These are phyloP conservation scores for Pocillopora verrucosa DNA, from an alignment of 64 coral and sea anemone genomes.

Conservation along the genomic window DNA sequence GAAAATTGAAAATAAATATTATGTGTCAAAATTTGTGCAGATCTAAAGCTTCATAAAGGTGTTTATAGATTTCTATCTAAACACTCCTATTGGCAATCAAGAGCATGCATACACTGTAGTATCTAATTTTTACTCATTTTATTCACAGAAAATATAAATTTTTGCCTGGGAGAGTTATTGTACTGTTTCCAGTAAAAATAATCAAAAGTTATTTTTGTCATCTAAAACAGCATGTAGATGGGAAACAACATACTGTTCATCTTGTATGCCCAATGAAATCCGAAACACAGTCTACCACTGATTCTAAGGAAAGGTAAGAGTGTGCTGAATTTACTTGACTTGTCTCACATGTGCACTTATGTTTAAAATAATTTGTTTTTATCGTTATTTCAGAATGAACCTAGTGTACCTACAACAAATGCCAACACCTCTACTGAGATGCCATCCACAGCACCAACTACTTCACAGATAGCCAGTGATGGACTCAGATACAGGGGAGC, in stretches of 20 bases:
- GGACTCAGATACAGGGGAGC: slow-evolving; percentile 80
- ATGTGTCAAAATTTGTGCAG: no score
- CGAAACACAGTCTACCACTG: slow-evolving; percentile 38
- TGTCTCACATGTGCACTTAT: neutral
- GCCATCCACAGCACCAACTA: slow-evolving; percentile 21
- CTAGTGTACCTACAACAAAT: slow-evolving; percentile 17
- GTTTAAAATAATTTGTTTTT: neutral
- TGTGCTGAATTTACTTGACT: neutral
- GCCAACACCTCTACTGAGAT: slow-evolving; percentile 23
- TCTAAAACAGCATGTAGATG: slow-evolving; percentile 68
- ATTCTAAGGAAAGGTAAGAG: slow-evolving; percentile 20
- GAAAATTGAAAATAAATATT: no score
- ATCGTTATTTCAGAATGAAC: slow-evolving; percentile 13
- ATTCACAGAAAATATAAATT: neutral
- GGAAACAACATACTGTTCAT: slow-evolving; percentile 77
- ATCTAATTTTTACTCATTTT: no score
- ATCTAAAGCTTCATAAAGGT: no score
- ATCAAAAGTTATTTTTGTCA: neutral
- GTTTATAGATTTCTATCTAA: no score
- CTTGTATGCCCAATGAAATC: slow-evolving; percentile 73
- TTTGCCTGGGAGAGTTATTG: no score
- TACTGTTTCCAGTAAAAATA: neutral
- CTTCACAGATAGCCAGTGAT: slow-evolving; percentile 30
- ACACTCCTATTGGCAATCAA: no score
- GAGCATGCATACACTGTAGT: no score